These are phyloP conservation scores for Etia nguti DNA, from an alignment of 2,113 vertebrate genomes.

Conservation along the genomic window DNA sequence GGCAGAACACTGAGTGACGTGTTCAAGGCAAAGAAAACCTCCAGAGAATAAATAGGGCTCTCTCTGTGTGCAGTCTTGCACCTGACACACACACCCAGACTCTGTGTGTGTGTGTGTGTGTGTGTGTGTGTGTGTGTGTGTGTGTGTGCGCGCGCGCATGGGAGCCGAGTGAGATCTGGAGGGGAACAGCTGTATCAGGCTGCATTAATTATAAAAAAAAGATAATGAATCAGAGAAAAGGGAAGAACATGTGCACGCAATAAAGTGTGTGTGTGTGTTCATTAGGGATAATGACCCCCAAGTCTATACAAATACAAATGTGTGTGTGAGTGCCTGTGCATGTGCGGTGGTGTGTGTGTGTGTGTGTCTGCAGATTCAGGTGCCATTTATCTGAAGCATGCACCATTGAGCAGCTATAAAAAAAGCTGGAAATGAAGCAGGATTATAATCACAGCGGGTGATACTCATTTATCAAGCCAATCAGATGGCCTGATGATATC, in stretches of 20 bases:
- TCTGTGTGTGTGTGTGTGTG: neutral
- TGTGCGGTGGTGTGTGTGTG: neutral
- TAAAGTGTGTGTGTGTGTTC: neutral
- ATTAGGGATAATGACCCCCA: neutral
- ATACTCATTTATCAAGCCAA: conserved; percentile 43
- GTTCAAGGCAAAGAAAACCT: neutral
- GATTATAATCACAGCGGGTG: conserved; percentile 54
- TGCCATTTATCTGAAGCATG: conserved; percentile 42
- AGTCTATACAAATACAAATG: neutral
- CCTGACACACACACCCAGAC: neutral
- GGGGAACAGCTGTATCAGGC: conserved; percentile 48
- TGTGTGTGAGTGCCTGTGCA: neutral
- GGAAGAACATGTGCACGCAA: neutral
- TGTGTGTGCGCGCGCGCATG: neutral
- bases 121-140: neutral
- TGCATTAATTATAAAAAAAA: conserved; percentile 53
- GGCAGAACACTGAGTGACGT: neutral
- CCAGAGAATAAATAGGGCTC: conserved; percentile 7
- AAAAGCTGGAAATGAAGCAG: conserved; percentile 58
- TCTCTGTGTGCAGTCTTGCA: neutral
- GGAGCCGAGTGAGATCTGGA: conserved; percentile 10
- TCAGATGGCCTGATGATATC: conserved; percentile 28
- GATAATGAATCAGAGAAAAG: conserved; percentile 56
- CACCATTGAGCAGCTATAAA: conserved; percentile 54
- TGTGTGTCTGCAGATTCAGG: conserved; percentile 11